A percentile compares a stretch with the other conserved stretches of the same genome.
phyloP scores from a whole-genome alignment of 2,888 invertebrate genomes.

The Cantharis rufa region DNA sequence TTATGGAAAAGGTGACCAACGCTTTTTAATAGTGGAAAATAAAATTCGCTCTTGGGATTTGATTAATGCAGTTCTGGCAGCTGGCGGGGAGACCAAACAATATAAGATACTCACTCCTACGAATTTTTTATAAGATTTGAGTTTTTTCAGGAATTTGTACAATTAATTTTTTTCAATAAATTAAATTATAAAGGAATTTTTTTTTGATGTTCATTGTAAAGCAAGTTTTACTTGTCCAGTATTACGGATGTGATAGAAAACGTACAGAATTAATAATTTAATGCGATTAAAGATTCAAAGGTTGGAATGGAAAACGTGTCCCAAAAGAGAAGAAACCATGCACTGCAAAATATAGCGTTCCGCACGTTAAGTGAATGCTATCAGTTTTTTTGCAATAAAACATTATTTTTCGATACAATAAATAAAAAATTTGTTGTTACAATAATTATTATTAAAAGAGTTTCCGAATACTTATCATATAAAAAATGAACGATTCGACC shows the following conservation, averaged over 20 bases:
- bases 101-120: slow-evolving; percentile 6
- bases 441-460: background rate
- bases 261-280: slow-evolving; percentile 28
- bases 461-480: too few species aligned
- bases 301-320: slow-evolving; percentile 30
- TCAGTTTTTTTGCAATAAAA: slow-evolving; percentile 21
- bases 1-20: slow-evolving; percentile 9
- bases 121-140: background rate
- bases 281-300: slow-evolving; percentile 24
- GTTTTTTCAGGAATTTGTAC: too few species aligned
- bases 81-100: slow-evolving; percentile 23
- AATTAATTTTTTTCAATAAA: too few species aligned
- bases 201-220: slow-evolving; percentile 12
- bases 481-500: too few species aligned
- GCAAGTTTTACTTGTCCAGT: slow-evolving; percentile 18
- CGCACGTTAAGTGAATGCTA: slow-evolving; percentile 27
- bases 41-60: slow-evolving; percentile 17
- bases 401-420: background rate
- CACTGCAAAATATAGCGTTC: slow-evolving; percentile 27
- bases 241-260: slow-evolving; percentile 22
- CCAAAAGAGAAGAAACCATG: slow-evolving; percentile 29
- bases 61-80: slow-evolving; percentile 8
- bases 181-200: too few species aligned
- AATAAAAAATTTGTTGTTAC: background rate
- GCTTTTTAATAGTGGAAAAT: slow-evolving; percentile 14